Percentiles rank a stretch among this genome's conserved stretches.
Evolutionary conservation across 2,888 invertebrate species (phyloP).

Genomic region (Anorthoa munda): DNA sequence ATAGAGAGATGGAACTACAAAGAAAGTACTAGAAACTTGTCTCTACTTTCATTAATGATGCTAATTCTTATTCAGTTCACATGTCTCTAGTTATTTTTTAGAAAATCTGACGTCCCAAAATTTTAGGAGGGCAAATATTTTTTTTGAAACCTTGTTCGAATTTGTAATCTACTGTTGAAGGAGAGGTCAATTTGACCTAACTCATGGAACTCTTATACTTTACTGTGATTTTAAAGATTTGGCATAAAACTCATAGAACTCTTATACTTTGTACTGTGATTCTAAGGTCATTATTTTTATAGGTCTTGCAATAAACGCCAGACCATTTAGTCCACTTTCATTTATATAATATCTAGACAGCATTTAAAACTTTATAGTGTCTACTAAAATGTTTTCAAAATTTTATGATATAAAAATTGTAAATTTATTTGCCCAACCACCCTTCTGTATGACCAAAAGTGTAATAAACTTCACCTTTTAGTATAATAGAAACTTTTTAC

Average conservation of each 20-base stretch:
- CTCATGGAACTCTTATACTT: too few species aligned
- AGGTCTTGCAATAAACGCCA: slow-evolving; percentile 14
- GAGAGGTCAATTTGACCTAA: too few species aligned
- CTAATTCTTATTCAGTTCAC: slow-evolving; percentile 17
- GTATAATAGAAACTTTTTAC: slow-evolving; percentile 21
- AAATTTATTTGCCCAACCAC: slow-evolving; percentile 10
- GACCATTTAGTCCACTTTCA: slow-evolving; percentile 13
- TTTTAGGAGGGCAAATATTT: not conserved
- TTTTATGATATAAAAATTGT: slow-evolving; percentile 1
- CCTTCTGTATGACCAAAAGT: not conserved
- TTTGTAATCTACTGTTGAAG: too few species aligned
- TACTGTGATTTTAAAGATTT: too few species aligned
- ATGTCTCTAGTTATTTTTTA: not conserved
- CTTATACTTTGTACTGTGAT: too few species aligned
- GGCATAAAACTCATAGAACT: too few species aligned
- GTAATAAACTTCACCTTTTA: slow-evolving; percentile 18
- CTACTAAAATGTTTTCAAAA: slow-evolving; percentile 3
- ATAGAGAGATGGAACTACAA: not conserved
- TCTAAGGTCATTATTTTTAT: slow-evolving; percentile 7
- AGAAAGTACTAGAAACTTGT: slow-evolving; percentile 36
- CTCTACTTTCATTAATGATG: slow-evolving; percentile 14
- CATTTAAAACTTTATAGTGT: slow-evolving; percentile 9
- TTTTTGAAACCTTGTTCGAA: too few species aligned
- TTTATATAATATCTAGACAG: slow-evolving; percentile 14
- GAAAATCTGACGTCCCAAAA: not conserved